Percentiles rank a stretch among this genome's conserved stretches.
Evolutionary conservation across 2,888 invertebrate genomes (phyloP).

Genomic region (Masnerella sp.): DNA sequence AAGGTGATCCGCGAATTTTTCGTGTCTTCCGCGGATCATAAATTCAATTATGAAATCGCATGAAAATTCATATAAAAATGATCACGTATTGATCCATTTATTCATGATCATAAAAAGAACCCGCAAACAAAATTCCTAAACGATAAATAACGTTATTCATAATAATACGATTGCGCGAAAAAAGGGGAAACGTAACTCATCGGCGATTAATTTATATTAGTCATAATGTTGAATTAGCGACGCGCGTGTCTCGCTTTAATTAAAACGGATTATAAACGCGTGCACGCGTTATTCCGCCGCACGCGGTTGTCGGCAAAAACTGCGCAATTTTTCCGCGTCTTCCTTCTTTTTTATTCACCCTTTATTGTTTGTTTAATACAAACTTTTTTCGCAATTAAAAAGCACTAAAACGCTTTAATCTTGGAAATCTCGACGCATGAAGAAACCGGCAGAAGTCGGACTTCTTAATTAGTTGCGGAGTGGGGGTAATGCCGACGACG

Average conservation of each 20-base stretch:
- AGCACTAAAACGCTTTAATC: constrained; percentile 9
- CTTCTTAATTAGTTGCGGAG: constrained; percentile 1
- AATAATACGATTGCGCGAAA: not conserved
- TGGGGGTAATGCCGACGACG: not conserved
- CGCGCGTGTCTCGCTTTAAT: constrained; percentile 43
- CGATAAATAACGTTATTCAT: constrained; percentile 18
- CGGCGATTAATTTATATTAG: constrained; percentile 33
- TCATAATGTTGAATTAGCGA: constrained; percentile 38
- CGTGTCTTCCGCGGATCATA: constrained; percentile 16
- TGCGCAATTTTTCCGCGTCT: constrained; percentile 13
- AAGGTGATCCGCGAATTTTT: constrained; percentile 2
- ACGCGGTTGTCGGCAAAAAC: constrained; percentile 12
- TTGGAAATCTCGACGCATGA: not conserved
- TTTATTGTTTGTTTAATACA: constrained; percentile 25
- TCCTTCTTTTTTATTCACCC: not conserved
- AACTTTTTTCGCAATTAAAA: constrained; percentile 23
- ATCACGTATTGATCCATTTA: constrained; percentile 32
- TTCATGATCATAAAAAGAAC: constrained; percentile 20
- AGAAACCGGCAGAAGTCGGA: not conserved
- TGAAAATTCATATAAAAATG: constrained; percentile 32
- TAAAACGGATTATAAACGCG: constrained; percentile 43
- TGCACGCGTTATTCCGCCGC: constrained; percentile 25
- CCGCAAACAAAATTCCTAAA: constrained; percentile 35
- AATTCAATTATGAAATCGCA: constrained; percentile 31
- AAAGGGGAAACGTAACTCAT: constrained; percentile 12